Conservation (phyloP, 2,113 vertebrate species). For the Lepus europaeus region DNA sequence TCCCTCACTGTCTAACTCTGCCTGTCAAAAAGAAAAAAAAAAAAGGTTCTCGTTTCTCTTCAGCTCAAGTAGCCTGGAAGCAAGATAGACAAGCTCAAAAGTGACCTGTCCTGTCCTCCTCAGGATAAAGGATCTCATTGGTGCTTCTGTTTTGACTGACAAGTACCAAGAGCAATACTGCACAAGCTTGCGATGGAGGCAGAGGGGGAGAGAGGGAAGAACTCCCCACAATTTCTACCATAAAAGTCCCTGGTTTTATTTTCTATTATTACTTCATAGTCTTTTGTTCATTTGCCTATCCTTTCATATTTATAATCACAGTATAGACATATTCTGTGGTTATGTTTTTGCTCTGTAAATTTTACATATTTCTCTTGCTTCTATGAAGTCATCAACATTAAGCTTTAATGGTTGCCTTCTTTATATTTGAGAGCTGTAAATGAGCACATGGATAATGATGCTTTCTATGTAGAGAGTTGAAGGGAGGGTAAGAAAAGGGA, state of each 20-base stretch:
- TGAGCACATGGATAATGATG: neutral
- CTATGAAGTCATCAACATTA: neutral
- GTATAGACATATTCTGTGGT: neutral
- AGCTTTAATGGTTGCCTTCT: neutral
- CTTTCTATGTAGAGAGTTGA: neutral
- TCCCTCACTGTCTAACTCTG: too few relatives aligned
- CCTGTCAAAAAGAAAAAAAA: too few relatives aligned
- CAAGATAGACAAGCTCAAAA: neutral
- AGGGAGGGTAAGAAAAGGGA: neutral
- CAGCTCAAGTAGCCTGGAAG: neutral
- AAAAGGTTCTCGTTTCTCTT: neutral
- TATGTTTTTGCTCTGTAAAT: neutral
- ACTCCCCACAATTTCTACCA: neutral
- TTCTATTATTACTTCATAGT: slow-evolving; percentile 1
- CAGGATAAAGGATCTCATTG: neutral
- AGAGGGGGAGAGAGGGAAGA: neutral
- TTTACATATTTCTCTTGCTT: slow-evolving; percentile 18
- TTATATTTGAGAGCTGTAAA: neutral
- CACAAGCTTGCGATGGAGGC: neutral
- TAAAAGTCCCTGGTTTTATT: neutral
- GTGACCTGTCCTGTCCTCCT: neutral
- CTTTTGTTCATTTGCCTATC: slow-evolving; percentile 3
- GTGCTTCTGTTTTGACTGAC: neutral
- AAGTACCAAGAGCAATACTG: neutral
- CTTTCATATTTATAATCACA: slow-evolving; percentile 3